Evolutionary conservation across 2,888 invertebrate species (phyloP), one percentile per base, ranked within the genome.

Genomic region (Papilio gigon): DNA sequence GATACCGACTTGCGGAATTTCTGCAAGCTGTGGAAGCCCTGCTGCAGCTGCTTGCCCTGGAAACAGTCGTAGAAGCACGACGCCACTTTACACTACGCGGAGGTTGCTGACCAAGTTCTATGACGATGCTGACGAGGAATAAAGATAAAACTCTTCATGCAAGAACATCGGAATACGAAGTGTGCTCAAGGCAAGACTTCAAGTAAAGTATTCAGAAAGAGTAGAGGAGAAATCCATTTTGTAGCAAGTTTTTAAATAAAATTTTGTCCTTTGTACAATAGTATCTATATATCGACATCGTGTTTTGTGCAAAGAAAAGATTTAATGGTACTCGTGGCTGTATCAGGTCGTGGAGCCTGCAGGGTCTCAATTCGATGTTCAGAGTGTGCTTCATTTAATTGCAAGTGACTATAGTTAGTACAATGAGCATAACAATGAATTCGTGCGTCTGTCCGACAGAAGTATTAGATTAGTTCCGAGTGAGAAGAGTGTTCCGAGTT

Each of bases 1-100:
- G 95, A 94, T 0, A 95, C 94, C 0, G 95, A 95, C 73, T 95
- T 93, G 76, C 94, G 94, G 11, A 96, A 86, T 83, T 95, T 96
- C 81, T 96, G 95, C 5, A 95, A 85, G 71, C 94, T 95, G 83
- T 94, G 94, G 84, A 94, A 94, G 0, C 93, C 91, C 40, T 93
- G 92, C 74, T 92, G 88, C 68, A 92, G 72, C 75, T 87, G 92
- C 71, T 92, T 92, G 59, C 89, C 89, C 92, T 92, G 92, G 77
- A 92, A 92, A 78, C 92, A 92, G 82, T 92, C 91, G 84, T 88
- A 90, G 77, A 92, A 90, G 80, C 92, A 92, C 86, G 92, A 92
- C 86, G 91, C 87, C 82, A 87, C 88, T 90, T 93, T 92, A 83
- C 89, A 87, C 88, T 93, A 93, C 75, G 85, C 68, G 79, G 81